Evolutionary conservation across 2,888 invertebrate species (phyloP).

Genomic region (Watsonalla cultraria): DNA sequence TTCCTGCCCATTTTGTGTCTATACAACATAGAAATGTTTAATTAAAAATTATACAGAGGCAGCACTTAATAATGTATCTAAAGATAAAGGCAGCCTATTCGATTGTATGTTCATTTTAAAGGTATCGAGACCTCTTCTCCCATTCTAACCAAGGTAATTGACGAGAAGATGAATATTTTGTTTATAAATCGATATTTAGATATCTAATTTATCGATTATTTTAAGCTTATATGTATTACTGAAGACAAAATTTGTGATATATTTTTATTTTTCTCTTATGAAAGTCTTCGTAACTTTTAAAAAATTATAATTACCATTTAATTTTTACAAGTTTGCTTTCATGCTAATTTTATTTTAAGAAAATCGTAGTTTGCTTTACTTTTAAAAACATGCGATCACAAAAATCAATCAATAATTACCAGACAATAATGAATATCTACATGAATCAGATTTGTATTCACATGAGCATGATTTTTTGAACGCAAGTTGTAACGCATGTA

Average conservation of each 20-base stretch:
- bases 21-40: constrained; percentile 1
- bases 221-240: no score
- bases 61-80: background rate
- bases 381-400: background rate
- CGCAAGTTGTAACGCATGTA: constrained; percentile 37
- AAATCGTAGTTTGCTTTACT: no score
- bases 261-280: no score
- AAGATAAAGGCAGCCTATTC: background rate
- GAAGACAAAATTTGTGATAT: no score
- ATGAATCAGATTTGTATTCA: constrained; percentile 19
- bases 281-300: no score
- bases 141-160: background rate
- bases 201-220: no score
- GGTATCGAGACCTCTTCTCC: background rate
- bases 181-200: no score
- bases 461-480: constrained; percentile 22
- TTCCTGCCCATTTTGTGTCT: constrained; percentile 40
- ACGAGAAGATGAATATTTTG: background rate
- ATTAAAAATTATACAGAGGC: background rate
- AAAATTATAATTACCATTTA: no score
- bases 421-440: background rate
- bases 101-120: background rate
- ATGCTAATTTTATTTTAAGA: no score
- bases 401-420: background rate
- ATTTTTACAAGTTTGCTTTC: no score